Evolutionary conservation across 2,888 invertebrate species (phyloP).

Genomic region (Hemicrepidius hirtus): DNA sequence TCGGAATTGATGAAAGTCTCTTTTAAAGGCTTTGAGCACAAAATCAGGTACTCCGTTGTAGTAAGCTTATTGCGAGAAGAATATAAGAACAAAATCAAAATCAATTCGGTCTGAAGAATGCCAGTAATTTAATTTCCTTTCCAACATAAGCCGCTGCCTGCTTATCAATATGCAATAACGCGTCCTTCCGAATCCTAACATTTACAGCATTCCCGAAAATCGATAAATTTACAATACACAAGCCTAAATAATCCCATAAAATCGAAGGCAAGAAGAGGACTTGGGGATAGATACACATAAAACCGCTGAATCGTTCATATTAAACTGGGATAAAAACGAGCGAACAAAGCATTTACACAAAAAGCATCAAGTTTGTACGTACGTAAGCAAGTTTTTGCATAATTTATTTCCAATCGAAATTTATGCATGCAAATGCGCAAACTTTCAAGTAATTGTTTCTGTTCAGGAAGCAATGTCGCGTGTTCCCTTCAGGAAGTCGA

Average conservation of each 20-base stretch:
- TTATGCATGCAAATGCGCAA: conserved; percentile 53
- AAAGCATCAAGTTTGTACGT: conserved; percentile 42
- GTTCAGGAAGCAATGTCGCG: conserved; percentile 26
- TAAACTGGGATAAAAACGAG: conserved; percentile 45
- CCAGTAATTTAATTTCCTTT: conserved; percentile 15
- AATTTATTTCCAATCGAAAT: conserved; percentile 56
- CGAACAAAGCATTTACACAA: conserved; percentile 49
- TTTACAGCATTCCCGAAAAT: conserved; percentile 17
- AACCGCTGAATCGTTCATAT: conserved; percentile 46
- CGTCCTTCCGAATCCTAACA: background rate
- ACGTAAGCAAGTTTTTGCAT: conserved; percentile 54
- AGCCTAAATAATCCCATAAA: conserved; percentile 31
- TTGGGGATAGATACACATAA: conserved; percentile 37
- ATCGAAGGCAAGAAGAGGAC: conserved; percentile 15
- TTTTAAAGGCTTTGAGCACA: too few species aligned
- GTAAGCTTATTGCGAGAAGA: too few species aligned
- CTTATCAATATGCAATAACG: conserved; percentile 14
- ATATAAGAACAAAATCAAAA: too few species aligned
- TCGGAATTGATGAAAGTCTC: too few species aligned
- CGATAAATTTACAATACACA: conserved; percentile 27
- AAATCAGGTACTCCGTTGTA: too few species aligned
- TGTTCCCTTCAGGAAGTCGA: conserved; percentile 20
- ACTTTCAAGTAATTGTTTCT: conserved; percentile 45
- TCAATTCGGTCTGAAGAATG: background rate
- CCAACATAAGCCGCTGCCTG: background rate